A percentile compares a stretch with the other conserved stretches of the same genome.
Evolutionary conservation across 1,140 invertebrate species (phyloP).

Genomic region (Stegodyphus dumicola): DNA sequence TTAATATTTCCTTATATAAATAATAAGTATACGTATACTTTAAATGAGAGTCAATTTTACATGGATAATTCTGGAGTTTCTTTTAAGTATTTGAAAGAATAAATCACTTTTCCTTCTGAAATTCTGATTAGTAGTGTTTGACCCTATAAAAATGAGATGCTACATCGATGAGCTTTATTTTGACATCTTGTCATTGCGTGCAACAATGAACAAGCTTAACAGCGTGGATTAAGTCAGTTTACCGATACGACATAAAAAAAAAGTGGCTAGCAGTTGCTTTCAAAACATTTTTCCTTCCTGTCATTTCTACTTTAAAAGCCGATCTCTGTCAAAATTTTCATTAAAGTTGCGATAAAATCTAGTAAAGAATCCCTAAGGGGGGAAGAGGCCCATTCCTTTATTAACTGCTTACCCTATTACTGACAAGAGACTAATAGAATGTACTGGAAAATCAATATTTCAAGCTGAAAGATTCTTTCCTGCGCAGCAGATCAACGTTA

Average conservation of each 20-base stretch:
- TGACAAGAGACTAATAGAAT: slow-evolving; percentile 46
- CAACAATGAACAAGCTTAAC: background rate
- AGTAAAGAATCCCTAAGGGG: slow-evolving; percentile 12
- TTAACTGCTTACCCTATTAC: slow-evolving; percentile 47
- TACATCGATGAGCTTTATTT: background rate
- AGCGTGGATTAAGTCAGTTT: background rate
- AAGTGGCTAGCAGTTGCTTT: background rate
- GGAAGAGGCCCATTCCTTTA: slow-evolving; percentile 25
- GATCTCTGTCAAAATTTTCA: slow-evolving; percentile 46
- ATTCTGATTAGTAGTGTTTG: background rate
- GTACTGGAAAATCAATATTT: slow-evolving; percentile 42
- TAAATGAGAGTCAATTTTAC: no score
- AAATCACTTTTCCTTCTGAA: background rate
- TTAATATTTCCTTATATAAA: no score
- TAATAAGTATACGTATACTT: no score
- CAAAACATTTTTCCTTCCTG: slow-evolving; percentile 11
- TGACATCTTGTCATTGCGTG: background rate
- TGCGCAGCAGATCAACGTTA: slow-evolving; percentile 40
- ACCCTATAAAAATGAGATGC: no score
- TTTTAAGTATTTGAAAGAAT: no score
- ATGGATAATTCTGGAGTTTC: no score
- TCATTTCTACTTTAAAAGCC: slow-evolving; percentile 16
- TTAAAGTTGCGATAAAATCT: slow-evolving; percentile 35
- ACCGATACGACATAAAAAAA: slow-evolving; percentile 6
- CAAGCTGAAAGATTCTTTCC: slow-evolving; percentile 22